Percentiles rank a stretch among this genome's conserved stretches.
These are phyloP conservation scores for Odontesthes bonariensis DNA, from an alignment of 2,113 vertebrate genomes.

Conservation along the genomic window DNA sequence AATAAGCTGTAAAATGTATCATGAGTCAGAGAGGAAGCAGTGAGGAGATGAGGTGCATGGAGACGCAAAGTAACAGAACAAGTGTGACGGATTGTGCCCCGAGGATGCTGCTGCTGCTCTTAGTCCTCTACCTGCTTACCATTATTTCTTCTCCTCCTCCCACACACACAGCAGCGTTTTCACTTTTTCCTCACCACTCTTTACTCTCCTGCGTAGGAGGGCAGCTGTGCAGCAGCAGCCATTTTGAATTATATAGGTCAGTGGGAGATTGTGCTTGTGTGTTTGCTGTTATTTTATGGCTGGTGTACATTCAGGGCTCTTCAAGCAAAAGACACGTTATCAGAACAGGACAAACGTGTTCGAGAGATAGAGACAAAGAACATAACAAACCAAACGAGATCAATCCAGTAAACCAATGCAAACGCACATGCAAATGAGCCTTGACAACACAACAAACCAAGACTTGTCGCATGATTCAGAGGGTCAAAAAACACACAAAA, in stretches of 20 bases:
- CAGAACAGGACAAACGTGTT: slow-evolving; percentile 25
- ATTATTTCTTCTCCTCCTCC: slow-evolving; percentile 18
- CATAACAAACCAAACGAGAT: background rate
- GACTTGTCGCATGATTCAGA: slow-evolving; percentile 50
- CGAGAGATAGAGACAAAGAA: background rate
- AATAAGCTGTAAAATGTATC: slow-evolving; percentile 15
- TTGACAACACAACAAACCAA: slow-evolving; percentile 31
- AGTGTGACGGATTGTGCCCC: slow-evolving; percentile 47
- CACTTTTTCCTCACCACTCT: slow-evolving; percentile 34
- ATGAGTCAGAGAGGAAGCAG: background rate
- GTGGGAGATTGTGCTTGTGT: slow-evolving; percentile 68
- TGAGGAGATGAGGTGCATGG: background rate
- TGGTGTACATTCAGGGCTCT: slow-evolving; percentile 23
- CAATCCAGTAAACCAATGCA: slow-evolving; percentile 28
- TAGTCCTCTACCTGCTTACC: slow-evolving; percentile 57
- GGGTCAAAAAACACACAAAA: background rate
- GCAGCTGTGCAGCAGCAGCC: slow-evolving; percentile 72
- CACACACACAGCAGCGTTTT: slow-evolving; percentile 25
- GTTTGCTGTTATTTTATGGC: slow-evolving; percentile 39
- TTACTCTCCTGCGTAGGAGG: slow-evolving; percentile 64
- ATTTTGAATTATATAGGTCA: slow-evolving; percentile 84
- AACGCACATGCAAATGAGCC: slow-evolving; percentile 65
- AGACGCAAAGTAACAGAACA: slow-evolving; percentile 23
- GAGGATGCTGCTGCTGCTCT: slow-evolving; percentile 31
- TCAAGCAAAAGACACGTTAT: slow-evolving; percentile 16